Base-by-base conservation (phyloP, 1,140 invertebrate species). In the Diorhabda carinulata region DNA sequence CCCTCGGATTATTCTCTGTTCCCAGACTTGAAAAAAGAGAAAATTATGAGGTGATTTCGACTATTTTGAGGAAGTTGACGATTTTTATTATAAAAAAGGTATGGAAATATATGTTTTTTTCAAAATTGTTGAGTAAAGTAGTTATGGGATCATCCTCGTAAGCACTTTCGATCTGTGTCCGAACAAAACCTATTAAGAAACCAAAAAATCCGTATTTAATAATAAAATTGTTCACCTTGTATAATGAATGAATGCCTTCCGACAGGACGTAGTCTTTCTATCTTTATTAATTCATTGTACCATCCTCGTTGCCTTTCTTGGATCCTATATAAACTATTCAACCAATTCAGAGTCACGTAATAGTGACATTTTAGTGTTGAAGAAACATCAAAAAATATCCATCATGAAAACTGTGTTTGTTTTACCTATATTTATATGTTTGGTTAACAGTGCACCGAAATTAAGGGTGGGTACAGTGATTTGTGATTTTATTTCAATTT, bases 311-410 rank as follows among this genome's bases (percentile, higher is more conserved):
- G 40, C 70, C 67, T 68, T 76, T 68, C 70, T 69, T 70, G 68
- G 69, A 64, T 70, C 62, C 61, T 74, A 74, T 76, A 71, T 73
- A 75, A 75, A 72, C 68, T 72, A 67, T 70, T 66, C 47, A 60
- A 47, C 61, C 61, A 57, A 58, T 59, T 10, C 59, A 60, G 59
- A 45, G 69, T 72, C 71, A 71, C 71, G 70, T 70, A 71, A 66
- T 62, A 57, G 72, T 61, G 60, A 67, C 57, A 72, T 60, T 65
- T 69, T 57, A 52, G 64, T 57, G 61, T 58, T 6, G 43, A 57
- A 62, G 25, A 43, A 43, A 61, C 59, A 61, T 6, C 10, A 44
- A 25, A 40, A 8, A 25, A 56, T 41, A 43, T 3, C 2, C n/a
- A 44, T 47, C n/a, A 76, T 74, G 71, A 72, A 72, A 42, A 72